Percentiles rank a stretch among this genome's conserved stretches.
Conservation (phyloP, 2,888 invertebrate species). For the Apotomis capreana region DNA sequence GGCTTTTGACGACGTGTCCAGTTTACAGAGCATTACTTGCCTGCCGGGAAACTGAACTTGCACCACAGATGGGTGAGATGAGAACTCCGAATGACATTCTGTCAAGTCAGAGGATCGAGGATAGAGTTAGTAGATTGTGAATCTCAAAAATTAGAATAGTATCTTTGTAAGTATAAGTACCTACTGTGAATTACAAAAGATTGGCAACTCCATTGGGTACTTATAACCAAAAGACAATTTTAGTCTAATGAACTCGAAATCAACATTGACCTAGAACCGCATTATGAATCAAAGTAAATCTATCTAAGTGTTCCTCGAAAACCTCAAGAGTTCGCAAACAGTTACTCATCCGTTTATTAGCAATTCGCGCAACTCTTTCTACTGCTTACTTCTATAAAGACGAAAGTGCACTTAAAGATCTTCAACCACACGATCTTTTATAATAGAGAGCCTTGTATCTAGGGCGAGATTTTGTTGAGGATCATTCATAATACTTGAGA, state of each 20-base stretch:
- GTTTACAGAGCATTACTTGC: too few species aligned
- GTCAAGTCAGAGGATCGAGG: too few species aligned
- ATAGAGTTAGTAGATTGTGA: too few species aligned
- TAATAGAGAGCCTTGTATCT: slow-evolving; percentile 13
- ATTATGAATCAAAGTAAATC: background rate
- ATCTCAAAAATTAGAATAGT: too few species aligned
- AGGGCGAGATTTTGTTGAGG: slow-evolving; percentile 15
- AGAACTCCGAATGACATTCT: too few species aligned
- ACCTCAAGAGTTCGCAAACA: slow-evolving; percentile 30
- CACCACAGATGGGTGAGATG: too few species aligned
- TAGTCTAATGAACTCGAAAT: slow-evolving; percentile 7
- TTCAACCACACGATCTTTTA: background rate
- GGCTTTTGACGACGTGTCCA: too few species aligned
- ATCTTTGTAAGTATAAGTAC: too few species aligned
- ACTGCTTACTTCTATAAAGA: background rate
- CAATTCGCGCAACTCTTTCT: slow-evolving; percentile 7
- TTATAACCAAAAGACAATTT: background rate
- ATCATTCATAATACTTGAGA: slow-evolving; percentile 9
- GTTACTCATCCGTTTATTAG: slow-evolving; percentile 34
- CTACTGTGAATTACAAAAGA: too few species aligned
- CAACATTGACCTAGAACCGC: slow-evolving; percentile 9
- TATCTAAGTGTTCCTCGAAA: slow-evolving; percentile 26
- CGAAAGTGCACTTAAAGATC: background rate
- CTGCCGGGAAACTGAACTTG: too few species aligned
- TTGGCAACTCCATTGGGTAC: background rate